phyloP scores from a whole-genome alignment of 2,113 vertebrate genomes.

The Vidua chalybeata region DNA sequence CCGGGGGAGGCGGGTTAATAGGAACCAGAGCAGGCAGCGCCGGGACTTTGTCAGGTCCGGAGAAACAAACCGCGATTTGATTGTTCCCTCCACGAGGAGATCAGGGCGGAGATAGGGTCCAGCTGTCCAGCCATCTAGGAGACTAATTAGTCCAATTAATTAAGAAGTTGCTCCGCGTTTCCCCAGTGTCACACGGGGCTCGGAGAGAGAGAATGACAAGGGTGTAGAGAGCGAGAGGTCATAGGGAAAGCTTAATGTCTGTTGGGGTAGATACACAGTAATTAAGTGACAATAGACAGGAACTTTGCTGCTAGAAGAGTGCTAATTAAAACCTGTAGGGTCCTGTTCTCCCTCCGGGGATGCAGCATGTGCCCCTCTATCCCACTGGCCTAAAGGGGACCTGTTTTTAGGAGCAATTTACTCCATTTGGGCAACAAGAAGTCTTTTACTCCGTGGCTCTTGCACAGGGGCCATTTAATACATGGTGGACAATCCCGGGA shows the following conservation, averaged over 20 bases:
- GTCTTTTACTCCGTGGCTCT: neutral
- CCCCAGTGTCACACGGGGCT: slow-evolving; percentile 58
- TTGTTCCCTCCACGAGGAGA: slow-evolving; percentile 37
- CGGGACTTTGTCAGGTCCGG: slow-evolving; percentile 3
- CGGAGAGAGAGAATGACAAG: neutral
- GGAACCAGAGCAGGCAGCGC: neutral
- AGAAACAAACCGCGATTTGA: slow-evolving; percentile 24
- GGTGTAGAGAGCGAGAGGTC: slow-evolving; percentile 51
- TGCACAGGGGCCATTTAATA: fast-evolving
- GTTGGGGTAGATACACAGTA: slow-evolving; percentile 51
- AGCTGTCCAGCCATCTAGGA: slow-evolving; percentile 87
- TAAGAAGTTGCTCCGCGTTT: slow-evolving; percentile 74
- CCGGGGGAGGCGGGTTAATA: slow-evolving; percentile 27
- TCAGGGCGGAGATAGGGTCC: slow-evolving; percentile 72
- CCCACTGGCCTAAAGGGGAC: neutral
- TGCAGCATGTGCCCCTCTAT: neutral
- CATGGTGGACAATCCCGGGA: fast-evolving
- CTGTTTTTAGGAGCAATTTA: neutral
- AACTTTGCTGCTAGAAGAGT: slow-evolving; percentile 39
- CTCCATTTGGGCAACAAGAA: fast-evolving
- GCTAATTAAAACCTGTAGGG: slow-evolving; percentile 64
- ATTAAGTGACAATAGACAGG: slow-evolving; percentile 63
- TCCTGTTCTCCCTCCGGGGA: neutral
- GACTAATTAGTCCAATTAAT: slow-evolving; percentile 94
- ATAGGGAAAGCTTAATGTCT: slow-evolving; percentile 33